Evolutionary conservation across 1,140 invertebrate genomes (phyloP), one percentile per base, ranked within the genome.

Genomic region (Papilio dardanus): DNA sequence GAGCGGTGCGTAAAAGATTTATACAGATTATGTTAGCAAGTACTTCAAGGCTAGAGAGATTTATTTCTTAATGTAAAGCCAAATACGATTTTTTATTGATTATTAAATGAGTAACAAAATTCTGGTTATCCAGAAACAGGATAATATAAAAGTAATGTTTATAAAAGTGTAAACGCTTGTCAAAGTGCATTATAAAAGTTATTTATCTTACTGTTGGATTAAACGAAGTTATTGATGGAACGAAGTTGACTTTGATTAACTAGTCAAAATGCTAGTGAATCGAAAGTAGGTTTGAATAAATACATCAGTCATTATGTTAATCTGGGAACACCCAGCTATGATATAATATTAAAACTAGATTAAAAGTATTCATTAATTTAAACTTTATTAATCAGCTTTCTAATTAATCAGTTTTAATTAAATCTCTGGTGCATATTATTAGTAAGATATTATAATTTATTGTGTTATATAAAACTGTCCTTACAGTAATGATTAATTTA

Each of bases 241-340:
- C 12, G 1, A 62, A 62, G 21, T 21, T 14, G 21, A 62, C 21
- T 28, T 58, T 58, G 8, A 58, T 58, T 24, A 28, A 58, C 21
- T 28, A 58, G 21, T 24, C 3, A 62, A 62, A 62, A 62, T 28
- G 54, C 10, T 62, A 30, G 21, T 62, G 12, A 62, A 62, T 28
- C 12, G 54, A 62, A 62, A 62, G 54, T 24, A 62, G 54, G 54
- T 62, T 62, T 62, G 24, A 62, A 62, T 1, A 62, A 62, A 62
- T 14, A 28, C 21, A 62, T 62, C 21, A 62, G 21, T 62, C 21
- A 62, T 62, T 62, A 62, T 62, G 54, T 62, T 62, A 62, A 62
- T 54, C 21, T 62, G 54, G 54, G 12, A 62, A 62, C 24, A 14
- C 54, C 54, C 21, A 28, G 12, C 10, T 62, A 5, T 62, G 54